Evolutionary conservation across 1,140 invertebrate species (phyloP).

Genomic region (Physella acuta): DNA sequence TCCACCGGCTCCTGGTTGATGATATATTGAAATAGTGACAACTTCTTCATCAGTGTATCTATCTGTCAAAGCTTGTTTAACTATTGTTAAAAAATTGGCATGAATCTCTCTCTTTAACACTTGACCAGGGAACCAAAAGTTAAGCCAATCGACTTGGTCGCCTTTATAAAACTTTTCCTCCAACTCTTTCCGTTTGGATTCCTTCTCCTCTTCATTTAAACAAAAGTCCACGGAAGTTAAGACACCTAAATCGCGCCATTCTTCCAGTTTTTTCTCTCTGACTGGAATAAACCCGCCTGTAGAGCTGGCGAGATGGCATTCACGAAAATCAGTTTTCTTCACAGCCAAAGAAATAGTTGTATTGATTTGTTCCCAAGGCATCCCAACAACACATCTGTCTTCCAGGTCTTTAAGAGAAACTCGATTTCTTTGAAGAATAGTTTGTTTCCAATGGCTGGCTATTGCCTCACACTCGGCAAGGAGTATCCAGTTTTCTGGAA

Average conservation of each 20-base stretch:
- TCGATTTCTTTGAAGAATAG: conserved; percentile 26
- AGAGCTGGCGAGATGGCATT: not conserved
- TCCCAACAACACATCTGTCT: conserved; percentile 31
- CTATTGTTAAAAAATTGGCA: too few relatives aligned
- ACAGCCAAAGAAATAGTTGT: conserved; percentile 16
- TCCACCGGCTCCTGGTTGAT: conserved; percentile 39
- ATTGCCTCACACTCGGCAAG: conserved; percentile 31
- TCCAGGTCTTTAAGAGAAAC: conserved; percentile 25
- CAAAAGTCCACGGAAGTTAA: not conserved
- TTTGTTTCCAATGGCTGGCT: conserved; percentile 26
- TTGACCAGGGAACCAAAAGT: not conserved
- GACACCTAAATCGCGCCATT: not conserved
- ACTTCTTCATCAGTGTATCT: too few relatives aligned
- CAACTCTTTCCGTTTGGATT: not conserved
- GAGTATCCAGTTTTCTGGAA: conserved; percentile 37
- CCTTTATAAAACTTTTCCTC: conserved; percentile 4
- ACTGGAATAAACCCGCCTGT: not conserved
- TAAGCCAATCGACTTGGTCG: not conserved
- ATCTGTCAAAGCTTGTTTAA: too few relatives aligned
- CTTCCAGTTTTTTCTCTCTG: not conserved
- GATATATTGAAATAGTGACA: too few relatives aligned
- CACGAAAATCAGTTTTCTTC: not conserved
- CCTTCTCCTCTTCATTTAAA: conserved; percentile 15
- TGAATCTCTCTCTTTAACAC: conserved; percentile 17
- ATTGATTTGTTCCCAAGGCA: conserved; percentile 36